Evolutionary conservation across 2,888 invertebrate genomes (phyloP), one percentile per base, ranked within the genome.

Genomic region (Phalera bucephala): DNA sequence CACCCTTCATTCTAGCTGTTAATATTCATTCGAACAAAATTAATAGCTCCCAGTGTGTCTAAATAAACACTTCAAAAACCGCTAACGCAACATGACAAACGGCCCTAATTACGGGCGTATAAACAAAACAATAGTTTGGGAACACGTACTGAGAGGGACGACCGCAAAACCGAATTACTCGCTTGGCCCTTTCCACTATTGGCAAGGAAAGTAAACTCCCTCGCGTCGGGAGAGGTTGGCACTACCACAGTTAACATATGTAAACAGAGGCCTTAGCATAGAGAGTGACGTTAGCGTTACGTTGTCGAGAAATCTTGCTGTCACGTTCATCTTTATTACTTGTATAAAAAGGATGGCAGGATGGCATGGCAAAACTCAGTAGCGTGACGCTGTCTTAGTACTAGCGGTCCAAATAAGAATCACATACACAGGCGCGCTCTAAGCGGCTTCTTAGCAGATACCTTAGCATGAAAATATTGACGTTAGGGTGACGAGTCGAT

Each of bases 101-200:
- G 57, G 51, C 54, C 57, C 70, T 76, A 78, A 72, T 76, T 72
- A 72, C 65, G 67, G 62, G 64, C 30, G 46, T 43, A 60, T 61
- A 70, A 76, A 74, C 75, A 76, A 76, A 70, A 65, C 72, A 70
- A 72, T 72, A 71, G 70, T 72, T 67, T 51, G 48, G 32, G 49
- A 56, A 65, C 65, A 66, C 64, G 57, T 52, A 43, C 42, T 55
- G 45, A 56, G 62, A 62, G 69, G 67, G 58, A 45, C 56, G 48
- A 67, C 80, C 78, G 57, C 79, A 76, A 77, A 78, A 76, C 76
- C 78, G 64, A 79, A 74, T 77, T 73, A 70, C 71, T 57, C 49
- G 37, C 45, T 54, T 42, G 41, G 57, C 53, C 73, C 72, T 71
- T 68, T 63, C 63, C 51, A 52, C 55, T 76, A 67, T 78, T 67